Conservation (phyloP, 2,888 invertebrate genomes). For the Entomobrya proxima region DNA sequence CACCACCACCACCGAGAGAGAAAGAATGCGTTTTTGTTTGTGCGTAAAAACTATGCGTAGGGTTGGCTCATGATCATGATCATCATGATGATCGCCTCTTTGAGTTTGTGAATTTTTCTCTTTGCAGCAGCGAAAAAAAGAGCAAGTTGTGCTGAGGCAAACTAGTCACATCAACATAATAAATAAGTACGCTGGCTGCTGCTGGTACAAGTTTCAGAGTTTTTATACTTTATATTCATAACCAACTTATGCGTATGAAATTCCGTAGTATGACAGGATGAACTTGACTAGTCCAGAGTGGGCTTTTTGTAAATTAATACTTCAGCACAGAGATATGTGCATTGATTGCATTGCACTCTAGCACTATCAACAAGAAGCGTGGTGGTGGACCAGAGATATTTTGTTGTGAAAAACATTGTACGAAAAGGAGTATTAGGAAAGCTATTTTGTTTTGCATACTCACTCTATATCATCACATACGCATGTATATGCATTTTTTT, state of each 20-base stretch:
- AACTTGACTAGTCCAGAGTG: slow-evolving; percentile 7
- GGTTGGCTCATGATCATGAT: background rate
- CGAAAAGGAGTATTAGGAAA: too few relatives aligned
- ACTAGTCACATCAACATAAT: slow-evolving; percentile 39
- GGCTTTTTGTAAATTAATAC: slow-evolving; percentile 10
- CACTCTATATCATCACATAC: slow-evolving; percentile 26
- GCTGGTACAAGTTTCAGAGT: slow-evolving; percentile 2
- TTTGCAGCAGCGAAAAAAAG: background rate
- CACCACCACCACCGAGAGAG: too few relatives aligned
- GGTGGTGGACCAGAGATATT: too few relatives aligned
- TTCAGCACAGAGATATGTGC: too few relatives aligned
- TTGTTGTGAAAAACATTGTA: too few relatives aligned
- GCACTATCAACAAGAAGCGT: background rate
- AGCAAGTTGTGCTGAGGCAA: slow-evolving; percentile 18
- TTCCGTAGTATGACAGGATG: slow-evolving; percentile 22
- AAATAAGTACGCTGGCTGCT: slow-evolving; percentile 29
- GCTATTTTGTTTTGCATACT: slow-evolving; percentile 57
- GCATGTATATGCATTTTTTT: slow-evolving; percentile 1
- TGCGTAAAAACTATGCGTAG: slow-evolving; percentile 47
- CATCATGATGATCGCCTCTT: background rate
- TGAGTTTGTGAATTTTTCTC: slow-evolving; percentile 50
- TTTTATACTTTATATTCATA: background rate
- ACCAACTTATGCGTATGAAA: background rate
- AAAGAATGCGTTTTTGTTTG: slow-evolving; percentile 63
- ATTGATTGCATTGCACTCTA: background rate